Base-by-base conservation (phyloP, 2,113 vertebrate genomes). In the Apus apus region DNA sequence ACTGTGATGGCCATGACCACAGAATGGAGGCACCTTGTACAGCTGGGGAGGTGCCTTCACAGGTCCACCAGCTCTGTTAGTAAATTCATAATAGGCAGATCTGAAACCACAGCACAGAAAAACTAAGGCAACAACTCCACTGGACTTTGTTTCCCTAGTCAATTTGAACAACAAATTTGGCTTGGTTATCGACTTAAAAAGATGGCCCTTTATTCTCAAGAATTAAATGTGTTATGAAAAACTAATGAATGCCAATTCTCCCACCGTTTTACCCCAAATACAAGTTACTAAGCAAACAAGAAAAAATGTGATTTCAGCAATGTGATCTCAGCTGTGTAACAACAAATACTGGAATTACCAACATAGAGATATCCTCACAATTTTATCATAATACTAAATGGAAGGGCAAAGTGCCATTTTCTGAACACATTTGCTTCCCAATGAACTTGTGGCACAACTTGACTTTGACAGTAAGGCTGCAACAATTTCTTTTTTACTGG, bases 111-210 rank as follows among this genome's bases (percentile, higher is more conserved):
- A 74, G 65, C 18, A 90, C 13, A 85, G 36, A 68, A 88, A 84
- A 23, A 76, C 27, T 88, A 91, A 71, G 43, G 12, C 27, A 84
- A n/a, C 7, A 83, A 70, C 15, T 65, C 21, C 12, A 54, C 15
- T 54, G 68, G 16, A 62, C 13, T 51, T 8, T 43, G 13, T 71
- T 60, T 77, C 21, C 45, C 54, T n/a, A 10, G 15, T 51, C 36
- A 80, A 23, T 57, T n/a, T 71, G 38, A 38, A 78, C 26, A 76
- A 85, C 15, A 82, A 77, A 60, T 36, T 15, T 71, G 34, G 5
- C 30, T 72, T 84, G 50, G 30, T 30, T 53, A 45, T 57, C 71
- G 82, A 89, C 72, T 88, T 93, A 75, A 91, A 94, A 88, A 95
- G 90, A 94, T 72, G 68, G 76, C 65, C 34, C 7, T 88, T 92